Evolutionary conservation across 2,797 vertebrate genomes (phyloP).

Genomic region (Calcarius lapponicus): DNA sequence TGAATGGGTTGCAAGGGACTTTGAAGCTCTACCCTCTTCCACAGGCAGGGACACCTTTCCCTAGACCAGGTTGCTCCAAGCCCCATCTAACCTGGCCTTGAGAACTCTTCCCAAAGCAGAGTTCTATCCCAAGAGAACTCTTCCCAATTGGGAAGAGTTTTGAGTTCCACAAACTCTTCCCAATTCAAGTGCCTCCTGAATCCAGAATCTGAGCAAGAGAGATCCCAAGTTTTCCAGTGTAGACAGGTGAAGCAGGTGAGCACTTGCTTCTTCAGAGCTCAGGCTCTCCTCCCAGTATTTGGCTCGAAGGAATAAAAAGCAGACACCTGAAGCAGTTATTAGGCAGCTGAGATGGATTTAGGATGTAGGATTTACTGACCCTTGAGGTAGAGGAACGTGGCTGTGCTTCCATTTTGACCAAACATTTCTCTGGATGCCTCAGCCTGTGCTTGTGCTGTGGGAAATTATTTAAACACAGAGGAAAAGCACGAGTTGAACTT

Average conservation of each 20-base stretch:
- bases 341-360: not conserved
- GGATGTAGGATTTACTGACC: not conserved
- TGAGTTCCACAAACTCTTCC: no score
- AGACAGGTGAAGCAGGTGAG: not conserved
- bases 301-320: not conserved
- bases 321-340: not conserved
- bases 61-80: not conserved
- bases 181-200: not conserved
- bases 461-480: conserved; percentile 10
- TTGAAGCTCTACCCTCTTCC: not conserved
- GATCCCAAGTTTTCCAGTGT: not conserved
- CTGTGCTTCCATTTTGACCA: not conserved
- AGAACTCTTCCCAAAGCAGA: not conserved
- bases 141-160: no score
- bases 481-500: not conserved
- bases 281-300: not conserved
- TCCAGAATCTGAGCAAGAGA: not conserved
- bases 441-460: not conserved
- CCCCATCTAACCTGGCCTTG: not conserved
- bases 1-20: not conserved
- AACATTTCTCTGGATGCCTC: not conserved
- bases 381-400: not conserved
- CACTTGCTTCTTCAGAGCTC: not conserved
- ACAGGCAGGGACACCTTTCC: not conserved
- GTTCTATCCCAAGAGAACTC: no score